These are phyloP conservation scores for Phalacrocorax aristotelis DNA, from an alignment of 2,113 vertebrate species.

Conservation along the genomic window DNA sequence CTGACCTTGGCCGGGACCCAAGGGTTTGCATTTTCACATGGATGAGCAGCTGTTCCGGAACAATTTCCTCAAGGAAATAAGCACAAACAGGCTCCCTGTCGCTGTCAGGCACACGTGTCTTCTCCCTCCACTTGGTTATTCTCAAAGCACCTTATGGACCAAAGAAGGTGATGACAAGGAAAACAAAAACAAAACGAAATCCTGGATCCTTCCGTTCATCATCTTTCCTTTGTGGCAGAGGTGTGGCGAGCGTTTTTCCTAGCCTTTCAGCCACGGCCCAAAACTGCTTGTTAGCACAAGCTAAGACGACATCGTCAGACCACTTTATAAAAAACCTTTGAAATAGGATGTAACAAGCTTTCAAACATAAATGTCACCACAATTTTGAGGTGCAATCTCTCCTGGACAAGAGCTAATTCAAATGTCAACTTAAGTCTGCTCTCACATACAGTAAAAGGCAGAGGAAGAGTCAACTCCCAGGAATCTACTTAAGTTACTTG, in stretches of 20 bases:
- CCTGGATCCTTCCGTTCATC: neutral
- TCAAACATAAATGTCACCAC: neutral
- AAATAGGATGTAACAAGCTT: neutral
- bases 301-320: rapidly evolving
- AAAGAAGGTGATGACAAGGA: slow-evolving; percentile 22
- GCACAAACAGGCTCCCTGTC: slow-evolving; percentile 49
- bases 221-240: neutral
- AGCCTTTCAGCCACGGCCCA: neutral
- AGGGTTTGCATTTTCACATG: slow-evolving; percentile 63
- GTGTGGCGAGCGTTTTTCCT: neutral
- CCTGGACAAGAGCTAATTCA: neutral
- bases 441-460: rapidly evolving
- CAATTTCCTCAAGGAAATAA: slow-evolving; percentile 53
- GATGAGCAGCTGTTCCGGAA: slow-evolving; percentile 59
- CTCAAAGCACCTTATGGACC: neutral
- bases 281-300: neutral
- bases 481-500: neutral
- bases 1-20: slow-evolving; percentile 48
- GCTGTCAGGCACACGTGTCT: neutral
- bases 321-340: neutral
- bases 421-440: neutral
- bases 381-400: neutral
- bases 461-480: neutral
- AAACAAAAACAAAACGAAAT: neutral
- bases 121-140: slow-evolving; percentile 16